Percentiles rank a stretch among this genome's conserved stretches.
Evolutionary conservation across 2,113 vertebrate genomes (phyloP).

Genomic region (Gallinago undulata): DNA sequence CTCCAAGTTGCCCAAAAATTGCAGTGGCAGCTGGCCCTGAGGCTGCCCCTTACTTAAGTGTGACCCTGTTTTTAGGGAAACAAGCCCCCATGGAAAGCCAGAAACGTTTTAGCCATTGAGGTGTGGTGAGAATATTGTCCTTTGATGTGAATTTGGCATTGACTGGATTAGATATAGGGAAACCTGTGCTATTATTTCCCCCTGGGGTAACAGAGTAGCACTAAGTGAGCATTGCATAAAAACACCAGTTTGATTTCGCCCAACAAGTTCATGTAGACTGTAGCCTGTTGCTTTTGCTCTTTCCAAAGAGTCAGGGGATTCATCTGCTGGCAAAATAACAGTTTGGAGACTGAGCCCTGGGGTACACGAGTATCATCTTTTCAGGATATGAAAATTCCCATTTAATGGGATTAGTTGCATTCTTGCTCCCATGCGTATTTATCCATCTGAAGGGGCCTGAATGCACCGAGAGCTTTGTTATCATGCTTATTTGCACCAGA

Average conservation of each 20-base stretch:
- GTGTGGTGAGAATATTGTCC: background rate
- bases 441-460: background rate
- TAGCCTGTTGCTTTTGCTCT: background rate
- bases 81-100: background rate
- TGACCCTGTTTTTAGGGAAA: background rate
- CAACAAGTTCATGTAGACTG: background rate
- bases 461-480: background rate
- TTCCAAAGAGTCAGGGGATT: background rate
- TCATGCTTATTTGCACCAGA: background rate
- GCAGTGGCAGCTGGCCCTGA: background rate
- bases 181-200: background rate
- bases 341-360: background rate
- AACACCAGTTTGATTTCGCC: background rate
- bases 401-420: background rate
- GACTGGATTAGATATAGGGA: background rate
- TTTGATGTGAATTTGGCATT: background rate
- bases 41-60: background rate
- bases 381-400: background rate
- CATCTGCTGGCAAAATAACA: background rate
- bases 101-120: background rate
- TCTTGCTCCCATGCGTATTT: background rate
- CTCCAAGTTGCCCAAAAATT: background rate
- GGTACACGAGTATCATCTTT: background rate
- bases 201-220: background rate
- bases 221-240: background rate